Conservation (phyloP, 2,888 invertebrate species). For the Arenicola marina region DNA sequence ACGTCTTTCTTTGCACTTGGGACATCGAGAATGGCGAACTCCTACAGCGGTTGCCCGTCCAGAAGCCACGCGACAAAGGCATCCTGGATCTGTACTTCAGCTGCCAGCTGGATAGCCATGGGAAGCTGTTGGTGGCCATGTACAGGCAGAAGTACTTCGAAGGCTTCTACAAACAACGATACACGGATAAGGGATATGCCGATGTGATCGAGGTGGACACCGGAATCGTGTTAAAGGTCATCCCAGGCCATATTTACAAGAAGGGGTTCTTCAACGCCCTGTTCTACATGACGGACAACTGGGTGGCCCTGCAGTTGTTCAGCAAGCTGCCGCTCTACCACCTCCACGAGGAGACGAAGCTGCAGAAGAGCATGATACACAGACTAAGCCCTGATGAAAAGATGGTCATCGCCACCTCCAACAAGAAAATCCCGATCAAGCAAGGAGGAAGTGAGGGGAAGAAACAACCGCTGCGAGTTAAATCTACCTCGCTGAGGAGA, state of each 20-base stretch:
- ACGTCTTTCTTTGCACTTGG: not conserved
- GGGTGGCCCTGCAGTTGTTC: slow-evolving; percentile 15
- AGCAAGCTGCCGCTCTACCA: slow-evolving; percentile 80
- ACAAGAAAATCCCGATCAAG: not conserved
- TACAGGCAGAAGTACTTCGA: not conserved
- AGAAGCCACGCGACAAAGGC: not conserved
- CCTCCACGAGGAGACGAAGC: slow-evolving; percentile 80
- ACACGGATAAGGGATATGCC: not conserved
- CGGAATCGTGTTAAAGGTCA: not conserved
- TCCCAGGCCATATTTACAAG: not conserved
- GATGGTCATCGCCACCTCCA: not conserved
- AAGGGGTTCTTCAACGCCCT: not conserved
- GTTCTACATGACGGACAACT: slow-evolving; percentile 4
- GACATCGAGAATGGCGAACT: slow-evolving; percentile 2
- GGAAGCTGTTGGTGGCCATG: not conserved
- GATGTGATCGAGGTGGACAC: not conserved
- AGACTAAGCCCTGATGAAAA: slow-evolving; percentile 14
- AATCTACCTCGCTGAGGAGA: not conserved
- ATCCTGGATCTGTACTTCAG: slow-evolving; percentile 2
- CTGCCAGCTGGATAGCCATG: not conserved
- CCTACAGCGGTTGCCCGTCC: not conserved
- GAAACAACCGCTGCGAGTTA: not conserved
- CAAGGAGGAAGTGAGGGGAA: not conserved
- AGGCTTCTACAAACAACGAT: not conserved
- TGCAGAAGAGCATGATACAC: slow-evolving; percentile 68